Evolutionary conservation across 2,888 invertebrate species (phyloP), one percentile per base, ranked within the genome.

Genomic region (Bellardia pandia): DNA sequence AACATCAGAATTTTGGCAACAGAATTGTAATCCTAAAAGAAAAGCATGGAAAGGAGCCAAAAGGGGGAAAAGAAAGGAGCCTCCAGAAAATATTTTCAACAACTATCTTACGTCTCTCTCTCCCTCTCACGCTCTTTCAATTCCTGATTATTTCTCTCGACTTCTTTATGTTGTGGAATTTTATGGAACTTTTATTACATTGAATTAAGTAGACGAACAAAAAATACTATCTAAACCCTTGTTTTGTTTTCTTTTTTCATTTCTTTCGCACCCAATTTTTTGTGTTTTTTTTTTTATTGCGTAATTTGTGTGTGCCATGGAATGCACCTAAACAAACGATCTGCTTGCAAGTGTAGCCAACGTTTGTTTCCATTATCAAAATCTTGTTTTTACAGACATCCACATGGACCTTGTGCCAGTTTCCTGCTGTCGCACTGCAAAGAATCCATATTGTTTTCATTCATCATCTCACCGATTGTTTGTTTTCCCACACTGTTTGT

Each of bases 401-500:
- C 98, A 0, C 96, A 97, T 89, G 95, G 95, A 91, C 96, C 95
- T 90, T 96, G 96, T 91, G 95, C 96, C 30, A 94, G 96, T 90
- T 98, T 97, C 92, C 96, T 96, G 37, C 96, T 97, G 90, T 94
- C 95, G 45, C 95, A 97, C 83, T 98, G 98, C 91, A 96, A 96
- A 79, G 94, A 95, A 60, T 97, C 97, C 13, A 97, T 98, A 82
- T 92, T 96, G 33, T 94, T 95, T 90, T 97, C 97, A 88, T 97
- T 97, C 92, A 91, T 97, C 76, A 94, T 96, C 14, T 97, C 98
- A 3, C 95, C 97, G 0, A 94, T 98, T 77, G 95, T 98, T 30
- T 98, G 98, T 93, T 95, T 97, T 80, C 98, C 98, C 0, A 97
- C 97, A 72, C 97, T 96, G 92, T 95, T 98, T 93, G 96, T 95